A percentile compares a stretch with the other conserved stretches of the same genome.
phyloP scores from a whole-genome alignment of 2,113 vertebrate genomes.

The Rostratula benghalensis region DNA sequence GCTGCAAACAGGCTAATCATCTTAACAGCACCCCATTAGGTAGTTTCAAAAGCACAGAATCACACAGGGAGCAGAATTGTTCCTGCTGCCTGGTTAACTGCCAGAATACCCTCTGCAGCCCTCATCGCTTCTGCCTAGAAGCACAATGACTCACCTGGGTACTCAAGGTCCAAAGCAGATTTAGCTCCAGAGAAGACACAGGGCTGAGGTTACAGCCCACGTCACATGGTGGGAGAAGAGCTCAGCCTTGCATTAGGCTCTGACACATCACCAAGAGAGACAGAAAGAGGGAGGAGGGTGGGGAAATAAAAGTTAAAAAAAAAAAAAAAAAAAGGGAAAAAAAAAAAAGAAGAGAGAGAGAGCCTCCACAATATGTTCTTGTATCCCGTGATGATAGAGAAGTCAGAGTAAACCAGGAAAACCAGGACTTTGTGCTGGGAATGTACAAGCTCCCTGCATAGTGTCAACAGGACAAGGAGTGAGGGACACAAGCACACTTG shows the following conservation, averaged over 20 bases:
- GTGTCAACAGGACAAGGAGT: not conserved
- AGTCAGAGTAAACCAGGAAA: not conserved
- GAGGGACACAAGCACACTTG: not conserved
- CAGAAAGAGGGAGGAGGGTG: rapidly evolving
- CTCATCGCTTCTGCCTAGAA: not conserved
- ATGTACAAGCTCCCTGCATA: not conserved
- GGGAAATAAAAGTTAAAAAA: too few species aligned
- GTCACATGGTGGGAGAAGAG: not conserved
- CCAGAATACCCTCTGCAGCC: not conserved
- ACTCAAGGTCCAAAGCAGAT: constrained; percentile 28
- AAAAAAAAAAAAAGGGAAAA: not conserved
- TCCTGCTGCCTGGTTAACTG: not conserved
- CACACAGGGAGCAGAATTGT: not conserved
- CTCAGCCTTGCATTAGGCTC: not conserved
- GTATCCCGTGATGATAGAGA: not conserved
- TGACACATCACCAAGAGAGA: not conserved
- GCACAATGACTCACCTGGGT: constrained; percentile 13
- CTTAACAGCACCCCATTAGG: not conserved
- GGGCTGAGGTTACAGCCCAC: constrained; percentile 9
- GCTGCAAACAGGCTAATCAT: not conserved
- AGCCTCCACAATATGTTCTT: not conserved
- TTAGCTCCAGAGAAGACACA: not conserved
- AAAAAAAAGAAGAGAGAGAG: not conserved
- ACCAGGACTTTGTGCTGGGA: not conserved
- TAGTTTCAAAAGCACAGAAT: not conserved